Evolutionary conservation across 1,140 invertebrate genomes (phyloP).

Genomic region (Macrotrachela quadricornifera): DNA sequence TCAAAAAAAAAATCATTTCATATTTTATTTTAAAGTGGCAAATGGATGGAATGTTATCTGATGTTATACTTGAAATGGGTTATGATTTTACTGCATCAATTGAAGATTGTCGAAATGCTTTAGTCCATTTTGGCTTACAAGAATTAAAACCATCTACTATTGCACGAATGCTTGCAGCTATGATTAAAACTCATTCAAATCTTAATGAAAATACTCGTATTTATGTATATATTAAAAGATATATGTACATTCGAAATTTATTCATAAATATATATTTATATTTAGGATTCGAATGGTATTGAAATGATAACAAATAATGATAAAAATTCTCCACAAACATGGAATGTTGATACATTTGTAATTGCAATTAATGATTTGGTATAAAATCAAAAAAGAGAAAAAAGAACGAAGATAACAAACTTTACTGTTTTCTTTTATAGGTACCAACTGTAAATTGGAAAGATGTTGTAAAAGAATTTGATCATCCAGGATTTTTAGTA

Average conservation of each 20-base stretch:
- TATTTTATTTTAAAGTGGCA: constrained; percentile 1
- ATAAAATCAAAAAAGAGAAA: not conserved
- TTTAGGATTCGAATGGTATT: constrained; percentile 33
- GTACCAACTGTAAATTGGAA: constrained; percentile 51
- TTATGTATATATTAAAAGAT: too few species aligned
- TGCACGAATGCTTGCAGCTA: constrained; percentile 58
- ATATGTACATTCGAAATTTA: too few species aligned
- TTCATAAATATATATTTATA: too few species aligned
- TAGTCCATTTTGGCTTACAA: constrained; percentile 36
- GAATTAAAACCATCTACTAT: constrained; percentile 57
- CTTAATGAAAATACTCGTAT: too few species aligned
- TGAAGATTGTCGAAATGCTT: constrained; percentile 57
- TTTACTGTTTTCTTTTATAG: constrained; percentile 13
- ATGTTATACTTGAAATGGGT: constrained; percentile 67
- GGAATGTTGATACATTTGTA: constrained; percentile 79
- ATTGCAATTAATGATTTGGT: constrained; percentile 67
- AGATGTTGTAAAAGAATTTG: constrained; percentile 67
- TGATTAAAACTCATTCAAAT: constrained; percentile 48
- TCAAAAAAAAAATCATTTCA: too few species aligned
- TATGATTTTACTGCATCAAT: constrained; percentile 49
- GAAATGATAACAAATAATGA: constrained; percentile 25
- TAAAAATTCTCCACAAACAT: constrained; percentile 38
- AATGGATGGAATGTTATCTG: constrained; percentile 32
- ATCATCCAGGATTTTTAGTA: constrained; percentile 66
- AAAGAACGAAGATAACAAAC: too few species aligned